Evolutionary conservation across 2,113 vertebrate species (phyloP).

Genomic region (Ardeotis arabs): DNA sequence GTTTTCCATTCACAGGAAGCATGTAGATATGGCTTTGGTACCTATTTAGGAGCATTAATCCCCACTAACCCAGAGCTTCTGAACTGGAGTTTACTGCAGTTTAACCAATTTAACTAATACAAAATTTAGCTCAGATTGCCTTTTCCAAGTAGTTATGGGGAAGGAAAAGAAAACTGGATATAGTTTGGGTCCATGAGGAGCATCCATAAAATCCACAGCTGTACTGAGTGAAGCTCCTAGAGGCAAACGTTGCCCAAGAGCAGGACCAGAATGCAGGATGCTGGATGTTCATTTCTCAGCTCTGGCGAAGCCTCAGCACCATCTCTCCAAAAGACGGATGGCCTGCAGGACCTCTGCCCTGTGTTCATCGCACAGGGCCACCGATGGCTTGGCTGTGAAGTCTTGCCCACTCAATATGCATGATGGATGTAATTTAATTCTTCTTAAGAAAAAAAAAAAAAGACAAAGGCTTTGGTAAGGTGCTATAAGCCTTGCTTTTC

Average conservation of each 20-base stretch:
- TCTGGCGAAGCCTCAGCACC: background rate
- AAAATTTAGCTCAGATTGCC: background rate
- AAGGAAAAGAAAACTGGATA: background rate
- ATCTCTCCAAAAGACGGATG: no score
- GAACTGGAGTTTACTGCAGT: background rate
- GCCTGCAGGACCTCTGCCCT: background rate
- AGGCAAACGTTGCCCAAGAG: background rate
- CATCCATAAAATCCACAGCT: background rate
- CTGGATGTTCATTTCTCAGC: background rate
- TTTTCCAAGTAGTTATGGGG: background rate
- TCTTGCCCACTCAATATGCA: fast-evolving
- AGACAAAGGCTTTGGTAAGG: background rate
- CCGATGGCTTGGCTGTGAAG: background rate
- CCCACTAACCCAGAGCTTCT: background rate
- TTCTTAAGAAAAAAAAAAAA: background rate
- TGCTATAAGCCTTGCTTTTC: background rate
- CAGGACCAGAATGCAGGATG: background rate
- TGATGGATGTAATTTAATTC: fast-evolving
- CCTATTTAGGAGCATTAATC: background rate
- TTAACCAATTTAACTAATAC: background rate
- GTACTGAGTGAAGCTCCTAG: background rate
- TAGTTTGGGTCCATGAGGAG: background rate
- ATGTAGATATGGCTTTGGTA: background rate
- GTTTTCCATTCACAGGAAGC: background rate
- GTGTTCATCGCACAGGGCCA: background rate